These are phyloP conservation scores for Rhagonycha fulva DNA, from an alignment of 2,888 invertebrate species.

Conservation along the genomic window DNA sequence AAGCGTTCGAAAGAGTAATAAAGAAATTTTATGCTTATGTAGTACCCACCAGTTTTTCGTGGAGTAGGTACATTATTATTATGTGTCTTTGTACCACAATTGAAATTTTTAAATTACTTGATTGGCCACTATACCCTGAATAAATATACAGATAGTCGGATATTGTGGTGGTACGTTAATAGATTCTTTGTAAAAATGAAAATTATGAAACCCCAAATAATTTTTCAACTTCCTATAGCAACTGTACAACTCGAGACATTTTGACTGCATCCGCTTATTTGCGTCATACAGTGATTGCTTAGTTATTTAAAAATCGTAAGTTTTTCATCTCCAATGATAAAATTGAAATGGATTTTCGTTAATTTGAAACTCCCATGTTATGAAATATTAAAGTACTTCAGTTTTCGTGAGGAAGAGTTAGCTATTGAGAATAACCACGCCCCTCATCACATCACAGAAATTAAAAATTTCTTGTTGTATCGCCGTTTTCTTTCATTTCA, in stretches of 20 bases:
- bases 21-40: not conserved
- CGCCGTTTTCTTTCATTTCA: not conserved
- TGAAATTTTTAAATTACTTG: not conserved
- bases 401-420: conserved; percentile 15
- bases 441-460: conserved; percentile 38
- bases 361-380: not conserved
- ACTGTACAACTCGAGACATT: not conserved
- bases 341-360: not conserved
- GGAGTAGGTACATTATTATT: too few species aligned
- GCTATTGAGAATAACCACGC: conserved; percentile 42
- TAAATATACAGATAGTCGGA: not conserved
- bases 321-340: not conserved
- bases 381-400: conserved; percentile 10
- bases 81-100: not conserved
- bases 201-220: not conserved
- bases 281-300: not conserved
- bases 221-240: not conserved
- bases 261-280: not conserved
- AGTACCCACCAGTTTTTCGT: not conserved
- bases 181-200: not conserved
- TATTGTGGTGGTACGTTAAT: not conserved
- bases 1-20: too few species aligned
- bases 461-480: conserved; percentile 10
- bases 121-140: not conserved
- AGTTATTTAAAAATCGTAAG: not conserved